Conservation (phyloP, 2,888 invertebrate species). For the Mesodorylaimus sp. region DNA sequence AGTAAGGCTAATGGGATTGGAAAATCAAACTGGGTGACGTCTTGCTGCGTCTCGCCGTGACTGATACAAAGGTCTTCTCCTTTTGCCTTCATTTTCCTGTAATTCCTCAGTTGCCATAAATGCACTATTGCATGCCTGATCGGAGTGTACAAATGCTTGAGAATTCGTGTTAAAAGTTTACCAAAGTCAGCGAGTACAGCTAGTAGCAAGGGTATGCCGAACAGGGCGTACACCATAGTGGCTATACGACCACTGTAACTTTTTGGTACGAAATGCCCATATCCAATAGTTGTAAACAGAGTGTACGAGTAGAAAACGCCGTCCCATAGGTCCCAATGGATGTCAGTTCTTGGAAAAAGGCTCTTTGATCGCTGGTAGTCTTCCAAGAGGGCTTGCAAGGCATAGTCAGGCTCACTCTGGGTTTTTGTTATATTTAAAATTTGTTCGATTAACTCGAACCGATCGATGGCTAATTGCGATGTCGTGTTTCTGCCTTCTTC, state of each 20-base stretch:
- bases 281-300: conserved; percentile 41
- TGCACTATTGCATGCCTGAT: not conserved
- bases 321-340: conserved; percentile 26
- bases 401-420: too few species aligned
- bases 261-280: conserved; percentile 75
- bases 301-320: conserved; percentile 23
- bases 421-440: too few species aligned
- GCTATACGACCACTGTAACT: conserved; percentile 62
- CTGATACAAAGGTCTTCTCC: too few species aligned
- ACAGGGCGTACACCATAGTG: conserved; percentile 70
- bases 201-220: conserved; percentile 80
- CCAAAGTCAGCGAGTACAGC: conserved; percentile 81
- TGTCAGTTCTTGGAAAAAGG: conserved; percentile 1
- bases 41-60: too few species aligned
- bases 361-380: conserved; percentile 14
- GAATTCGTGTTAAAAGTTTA: conserved; percentile 66
- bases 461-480: conserved; percentile 11
- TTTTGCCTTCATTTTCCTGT: too few species aligned
- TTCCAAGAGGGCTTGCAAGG: too few species aligned
- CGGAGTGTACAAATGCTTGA: conserved; percentile 59
- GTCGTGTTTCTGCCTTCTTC: not conserved
- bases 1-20: conserved; percentile 1
- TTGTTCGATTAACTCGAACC: conserved; percentile 12
- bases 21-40: conserved; percentile 5
- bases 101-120: too few species aligned